Evolutionary conservation across 2,888 invertebrate species (phyloP).

Genomic region (Synergus umbraculus): DNA sequence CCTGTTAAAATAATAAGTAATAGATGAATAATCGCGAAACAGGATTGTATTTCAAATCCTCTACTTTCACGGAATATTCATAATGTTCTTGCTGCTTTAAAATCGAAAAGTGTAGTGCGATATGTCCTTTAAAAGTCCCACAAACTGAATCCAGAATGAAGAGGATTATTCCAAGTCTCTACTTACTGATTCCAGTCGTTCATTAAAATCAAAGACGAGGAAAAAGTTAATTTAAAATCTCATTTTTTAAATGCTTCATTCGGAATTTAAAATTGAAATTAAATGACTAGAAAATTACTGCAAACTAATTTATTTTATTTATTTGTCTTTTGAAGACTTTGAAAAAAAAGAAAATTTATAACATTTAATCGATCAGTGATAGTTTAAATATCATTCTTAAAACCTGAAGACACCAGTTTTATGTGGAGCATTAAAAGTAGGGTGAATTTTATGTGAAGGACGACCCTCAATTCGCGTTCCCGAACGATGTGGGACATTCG

Average conservation of each 20-base stretch:
- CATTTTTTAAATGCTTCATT: neutral
- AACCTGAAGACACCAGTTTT: neutral
- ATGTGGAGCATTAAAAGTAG: slow-evolving; percentile 19
- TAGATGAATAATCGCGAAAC: neutral
- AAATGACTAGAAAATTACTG: neutral
- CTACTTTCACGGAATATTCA: too few relatives aligned
- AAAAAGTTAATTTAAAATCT: too few relatives aligned
- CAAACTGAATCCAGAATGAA: slow-evolving; percentile 24
- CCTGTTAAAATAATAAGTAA: too few relatives aligned
- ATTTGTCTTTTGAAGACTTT: neutral
- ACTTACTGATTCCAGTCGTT: neutral
- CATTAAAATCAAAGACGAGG: neutral
- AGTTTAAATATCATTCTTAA: slow-evolving; percentile 3
- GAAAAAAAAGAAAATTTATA: neutral
- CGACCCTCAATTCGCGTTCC: slow-evolving; percentile 22
- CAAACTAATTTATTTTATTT: neutral
- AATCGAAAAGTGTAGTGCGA: slow-evolving; percentile 21
- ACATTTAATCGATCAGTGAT: neutral
- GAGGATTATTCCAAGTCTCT: neutral
- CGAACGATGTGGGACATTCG: slow-evolving; percentile 22
- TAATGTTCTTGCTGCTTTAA: slow-evolving; percentile 7
- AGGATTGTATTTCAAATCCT: neutral
- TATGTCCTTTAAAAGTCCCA: slow-evolving; percentile 25
- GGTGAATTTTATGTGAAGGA: slow-evolving; percentile 29
- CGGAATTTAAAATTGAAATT: neutral